Evolutionary conservation across 2,888 invertebrate genomes (phyloP), one percentile per base, ranked within the genome.

Genomic region (Microctonus brassicae): DNA sequence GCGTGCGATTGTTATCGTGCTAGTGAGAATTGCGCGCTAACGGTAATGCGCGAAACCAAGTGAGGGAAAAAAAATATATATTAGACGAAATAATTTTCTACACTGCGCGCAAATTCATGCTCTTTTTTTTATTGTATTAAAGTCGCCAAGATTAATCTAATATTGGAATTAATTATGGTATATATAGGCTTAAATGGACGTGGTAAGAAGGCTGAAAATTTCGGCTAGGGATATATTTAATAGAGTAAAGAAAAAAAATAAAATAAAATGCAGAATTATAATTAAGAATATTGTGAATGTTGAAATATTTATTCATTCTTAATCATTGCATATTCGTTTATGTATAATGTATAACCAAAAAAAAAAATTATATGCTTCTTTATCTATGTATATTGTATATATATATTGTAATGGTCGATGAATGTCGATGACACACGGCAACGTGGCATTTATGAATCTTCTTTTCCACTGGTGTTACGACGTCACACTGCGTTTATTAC

Each of bases 31-130:
- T 64, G 53, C 53, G 52, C 52, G 29, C 64, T 64, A 64, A 64
- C 64, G 64, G 64, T 64, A 64, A 53, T n/a, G 64, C 53, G 26
- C 20, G 26, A 17, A 29, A 42, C 20, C 10, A 6, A 47, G 7
- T 17, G 17, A 47, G 9, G 17, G n/a, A 4, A n/a, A 13, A 2
- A 39, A 47, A 47, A 17, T 9, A 36, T 1, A 10, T 9, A 9
- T n/a, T 9, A 17, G 7, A 2, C 22, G 26, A 24, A 10, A 24
- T n/a, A 11, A 26, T 55, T 22, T 55, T 24, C 20, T 22, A 55
- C 53, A 55, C 17, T 26, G 26, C 53, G 72, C 75, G 67, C 70
- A n/a, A n/a, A n/a, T n/a, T n/a, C n/a, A n/a, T n/a, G n/a, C n/a
- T n/a, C n/a, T n/a, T n/a, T n/a, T n/a, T n/a, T n/a, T n/a, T n/a